Evolutionary conservation across 2,797 vertebrate species (phyloP).

Genomic region (Hephaestus fuliginosus): DNA sequence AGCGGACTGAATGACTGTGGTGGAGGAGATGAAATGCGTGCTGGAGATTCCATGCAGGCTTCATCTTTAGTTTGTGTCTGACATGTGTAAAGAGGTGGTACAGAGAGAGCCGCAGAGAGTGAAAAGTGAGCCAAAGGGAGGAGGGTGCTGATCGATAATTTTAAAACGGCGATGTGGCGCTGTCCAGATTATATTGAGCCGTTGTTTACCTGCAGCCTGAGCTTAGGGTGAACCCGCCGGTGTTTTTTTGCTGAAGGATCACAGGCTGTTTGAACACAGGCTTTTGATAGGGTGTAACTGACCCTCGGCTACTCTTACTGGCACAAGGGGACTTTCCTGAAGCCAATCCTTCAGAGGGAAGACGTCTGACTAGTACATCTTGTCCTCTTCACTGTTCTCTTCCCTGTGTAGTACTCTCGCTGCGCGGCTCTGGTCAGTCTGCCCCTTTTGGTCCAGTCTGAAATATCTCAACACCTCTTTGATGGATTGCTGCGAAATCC

Average conservation of each 20-base stretch:
- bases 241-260: slow-evolving; percentile 58
- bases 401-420: neutral
- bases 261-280: slow-evolving; percentile 44
- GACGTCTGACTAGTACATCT: neutral
- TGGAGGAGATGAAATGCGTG: slow-evolving; percentile 37
- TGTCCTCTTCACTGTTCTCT: neutral
- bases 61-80: slow-evolving; percentile 22
- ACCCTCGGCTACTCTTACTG: slow-evolving; percentile 24
- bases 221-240: slow-evolving; percentile 12
- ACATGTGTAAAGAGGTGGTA: slow-evolving; percentile 21
- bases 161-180: slow-evolving; percentile 53
- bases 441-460: neutral
- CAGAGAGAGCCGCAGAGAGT: slow-evolving; percentile 12
- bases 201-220: slow-evolving; percentile 59
- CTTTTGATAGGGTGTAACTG: slow-evolving; percentile 36
- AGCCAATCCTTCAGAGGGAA: neutral
- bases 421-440: neutral
- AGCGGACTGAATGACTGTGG: neutral
- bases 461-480: neutral
- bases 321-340: neutral
- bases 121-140: slow-evolving; percentile 33
- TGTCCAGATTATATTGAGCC: slow-evolving; percentile 67
- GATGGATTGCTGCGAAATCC: neutral
- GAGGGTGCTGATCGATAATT: slow-evolving; percentile 50
- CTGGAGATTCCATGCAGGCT: slow-evolving; percentile 14